Base-by-base conservation (phyloP, 37 sponge, comb jelly and placozoan species). In the Tethya wilhelma region DNA sequence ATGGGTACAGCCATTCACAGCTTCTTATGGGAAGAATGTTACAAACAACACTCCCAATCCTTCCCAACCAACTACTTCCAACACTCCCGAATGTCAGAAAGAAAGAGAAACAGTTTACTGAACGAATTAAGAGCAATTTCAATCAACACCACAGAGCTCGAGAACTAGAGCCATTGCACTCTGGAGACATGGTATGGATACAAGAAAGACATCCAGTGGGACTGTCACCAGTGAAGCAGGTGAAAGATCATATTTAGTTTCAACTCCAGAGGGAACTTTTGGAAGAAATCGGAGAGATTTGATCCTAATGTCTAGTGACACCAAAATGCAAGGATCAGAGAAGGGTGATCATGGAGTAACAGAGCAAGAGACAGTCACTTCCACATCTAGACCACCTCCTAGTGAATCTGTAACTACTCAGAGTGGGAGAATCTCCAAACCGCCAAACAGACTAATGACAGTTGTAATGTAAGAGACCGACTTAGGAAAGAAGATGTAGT, bases 1-100 rank as follows among this genome's bases (percentile, higher is more conserved):
- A 59, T 71, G 87, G 80, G 36, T 79, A 79, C 36, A 79, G 81
- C 43, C 87, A 80, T 33, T 79, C 81, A 73, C 71, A 87, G 43
- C 81, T 86, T 32, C 26, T 86, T 44, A 86, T 86, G 87, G 49
- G 87, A 38, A 42, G 64, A 53, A 85, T 12, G 33, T 38, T 77
- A 22, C 77, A 71, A 19, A 77, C 85, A 39, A 77, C 46, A 34
- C 30, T 68, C 8, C 79, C 67, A 4, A 64, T 65, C 37, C 22
- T 38, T 30, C 33, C 79, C 2, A 33, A 66, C 7, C 67, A 12
- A 32, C 55, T 78, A 2, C 23, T 42, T 4, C 67, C 79, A 8
- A 66, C n/a, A 32, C n/a, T 59, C 23, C 79, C 79, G 20, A 25
- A 65, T 25, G 28, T 65, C 22, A 38, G 23, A 4, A 2, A 63